Conservation (phyloP, 2,113 vertebrate genomes). For the Ctenomys sociabilis region DNA sequence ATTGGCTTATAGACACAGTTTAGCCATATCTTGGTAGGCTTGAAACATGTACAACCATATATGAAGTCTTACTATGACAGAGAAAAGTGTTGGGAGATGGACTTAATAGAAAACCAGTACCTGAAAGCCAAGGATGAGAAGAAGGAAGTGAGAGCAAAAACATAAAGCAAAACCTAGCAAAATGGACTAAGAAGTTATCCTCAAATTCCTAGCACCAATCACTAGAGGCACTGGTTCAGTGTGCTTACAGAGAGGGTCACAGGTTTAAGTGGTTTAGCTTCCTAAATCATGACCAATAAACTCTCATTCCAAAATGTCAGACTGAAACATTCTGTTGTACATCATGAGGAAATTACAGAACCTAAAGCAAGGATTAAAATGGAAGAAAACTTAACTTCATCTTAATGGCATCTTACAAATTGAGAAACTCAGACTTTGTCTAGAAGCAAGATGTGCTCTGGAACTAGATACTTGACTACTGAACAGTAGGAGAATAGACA, state of each 20-base stretch:
- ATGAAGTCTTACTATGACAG: not conserved
- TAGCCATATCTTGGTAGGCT: not conserved
- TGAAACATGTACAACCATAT: not conserved
- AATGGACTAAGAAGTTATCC: not conserved
- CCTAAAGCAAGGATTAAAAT: constrained; percentile 8
- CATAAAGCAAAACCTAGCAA: accelerated
- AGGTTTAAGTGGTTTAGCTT: too few relatives aligned
- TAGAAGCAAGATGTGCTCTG: not conserved
- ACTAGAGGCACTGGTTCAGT: not conserved
- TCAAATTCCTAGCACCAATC: not conserved
- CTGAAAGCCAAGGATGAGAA: not conserved
- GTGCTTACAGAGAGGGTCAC: not conserved
- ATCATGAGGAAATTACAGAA: not conserved
- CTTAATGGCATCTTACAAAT: not conserved
- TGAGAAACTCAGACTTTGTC: not conserved
- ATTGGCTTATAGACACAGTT: not conserved
- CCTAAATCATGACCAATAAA: constrained; percentile 5
- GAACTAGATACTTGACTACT: not conserved
- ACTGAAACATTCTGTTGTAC: not conserved
- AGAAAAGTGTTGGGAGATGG: not conserved
- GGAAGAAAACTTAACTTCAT: not conserved
- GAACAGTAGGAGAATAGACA: accelerated
- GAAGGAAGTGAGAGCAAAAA: too few relatives aligned
- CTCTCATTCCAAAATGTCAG: not conserved
- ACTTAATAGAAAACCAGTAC: not conserved